Evolutionary conservation across 2,888 invertebrate genomes (phyloP), one percentile per base, ranked within the genome.

Genomic region (Carcina quercana): DNA sequence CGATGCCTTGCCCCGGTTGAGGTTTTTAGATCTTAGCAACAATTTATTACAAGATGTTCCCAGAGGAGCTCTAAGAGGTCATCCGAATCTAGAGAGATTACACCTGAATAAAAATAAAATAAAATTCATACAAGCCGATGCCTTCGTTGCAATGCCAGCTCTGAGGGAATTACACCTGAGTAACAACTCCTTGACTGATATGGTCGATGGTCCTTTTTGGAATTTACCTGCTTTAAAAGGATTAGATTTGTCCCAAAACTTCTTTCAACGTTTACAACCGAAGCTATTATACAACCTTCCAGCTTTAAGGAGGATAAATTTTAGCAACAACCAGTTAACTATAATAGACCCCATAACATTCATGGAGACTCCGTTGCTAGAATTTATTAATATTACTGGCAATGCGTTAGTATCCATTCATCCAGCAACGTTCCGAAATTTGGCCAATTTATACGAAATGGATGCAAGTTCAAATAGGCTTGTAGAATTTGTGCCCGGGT

Each of bases 221-320:
- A 92, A 94, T 74, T 75, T 95, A 25, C 94, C 94, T 0, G 90
- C 91, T 5, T 73, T 95, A 3, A 95, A 94, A 80, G 95, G 95
- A 1, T 70, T 96, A 34, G 95, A 95, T 73, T 72, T 95, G 20
- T 91, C 94, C 0, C 85, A 86, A 35, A 95, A 95, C 58, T 89
- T 88, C 40, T 90, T 93, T 47, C 86, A 88, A 38, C 86, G 88
- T 12, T 63, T 95, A 11, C 91, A 92, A 53, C 88, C 91, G 0
- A 86, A 89, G 33, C 69, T 94, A n/a, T 64, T 94, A 20, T 87
- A 87, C 6, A 93, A 93, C 43, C 66, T 94, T 30, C 94, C 93
- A 11, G 91, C 90, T 1, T 65, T 95, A 28, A 76, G 94, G 37
- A 87, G 91, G 39, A 75, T 95, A 8, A 93, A 95, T 73, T 67